Evolutionary conservation across 2,113 vertebrate genomes (phyloP).

Genomic region (Cygnus buccinator): DNA sequence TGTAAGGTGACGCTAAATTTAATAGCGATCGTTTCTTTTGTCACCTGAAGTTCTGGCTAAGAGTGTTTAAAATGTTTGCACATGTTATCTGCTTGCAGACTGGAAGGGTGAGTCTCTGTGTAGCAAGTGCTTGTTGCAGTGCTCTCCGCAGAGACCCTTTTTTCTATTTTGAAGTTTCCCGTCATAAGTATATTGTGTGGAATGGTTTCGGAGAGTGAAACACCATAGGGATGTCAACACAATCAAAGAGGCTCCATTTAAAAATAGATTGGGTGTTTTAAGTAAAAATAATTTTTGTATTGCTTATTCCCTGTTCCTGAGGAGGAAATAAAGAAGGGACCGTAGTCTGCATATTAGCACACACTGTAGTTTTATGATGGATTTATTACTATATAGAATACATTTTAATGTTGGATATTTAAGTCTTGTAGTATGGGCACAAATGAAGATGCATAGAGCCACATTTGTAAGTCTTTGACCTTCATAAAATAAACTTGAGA

Average conservation of each 20-base stretch:
- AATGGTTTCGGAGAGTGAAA: not conserved
- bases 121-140: not conserved
- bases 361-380: fast-evolving
- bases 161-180: not conserved
- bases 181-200: not conserved
- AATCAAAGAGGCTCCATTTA: not conserved
- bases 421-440: not conserved
- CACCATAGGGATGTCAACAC: not conserved
- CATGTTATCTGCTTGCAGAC: not conserved
- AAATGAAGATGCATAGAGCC: not conserved
- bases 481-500: not conserved
- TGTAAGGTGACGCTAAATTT: not conserved
- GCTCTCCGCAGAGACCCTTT: not conserved
- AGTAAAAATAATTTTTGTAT: not conserved
- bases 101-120: not conserved
- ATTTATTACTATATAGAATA: not conserved
- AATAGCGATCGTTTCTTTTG: not conserved
- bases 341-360: fast-evolving
- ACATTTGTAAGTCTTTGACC: not conserved
- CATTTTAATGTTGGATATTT: not conserved
- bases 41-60: not conserved
- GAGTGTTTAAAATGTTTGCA: not conserved
- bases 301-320: not conserved
- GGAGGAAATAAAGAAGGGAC: not conserved
- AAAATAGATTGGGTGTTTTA: not conserved